A percentile compares a stretch with the other conserved stretches of the same genome.
These are phyloP conservation scores for Amia ocellicauda DNA, from an alignment of 2,113 vertebrate species.

Conservation along the genomic window DNA sequence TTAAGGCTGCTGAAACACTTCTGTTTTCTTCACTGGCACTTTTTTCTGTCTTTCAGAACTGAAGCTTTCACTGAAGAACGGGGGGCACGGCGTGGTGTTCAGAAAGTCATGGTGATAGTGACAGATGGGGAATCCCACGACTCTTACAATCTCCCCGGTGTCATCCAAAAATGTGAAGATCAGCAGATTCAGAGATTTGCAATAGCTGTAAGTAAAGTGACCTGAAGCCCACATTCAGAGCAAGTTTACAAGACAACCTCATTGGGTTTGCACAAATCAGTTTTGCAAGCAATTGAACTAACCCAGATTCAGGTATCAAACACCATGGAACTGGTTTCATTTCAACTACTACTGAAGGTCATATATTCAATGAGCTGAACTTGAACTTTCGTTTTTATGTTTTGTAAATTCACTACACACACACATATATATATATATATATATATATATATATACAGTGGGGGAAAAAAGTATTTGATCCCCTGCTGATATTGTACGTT, in stretches of 20 bases:
- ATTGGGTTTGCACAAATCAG: not conserved
- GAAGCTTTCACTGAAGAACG: constrained; percentile 84
- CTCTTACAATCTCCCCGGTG: constrained; percentile 59
- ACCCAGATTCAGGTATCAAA: no score
- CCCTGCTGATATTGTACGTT: no score
- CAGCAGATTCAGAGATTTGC: constrained; percentile 87
- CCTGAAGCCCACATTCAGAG: not conserved
- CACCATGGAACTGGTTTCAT: no score
- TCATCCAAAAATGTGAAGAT: constrained; percentile 72
- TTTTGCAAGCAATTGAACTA: no score
- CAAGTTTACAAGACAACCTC: not conserved
- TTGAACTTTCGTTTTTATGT: no score
- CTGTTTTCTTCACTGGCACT: not conserved
- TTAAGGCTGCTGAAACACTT: no score
- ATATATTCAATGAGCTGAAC: no score
- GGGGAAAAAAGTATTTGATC: no score
- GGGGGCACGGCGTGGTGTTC: constrained; percentile 81
- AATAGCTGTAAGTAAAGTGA: constrained; percentile 81
- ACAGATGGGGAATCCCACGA: constrained; percentile 97
- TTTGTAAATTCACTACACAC: no score
- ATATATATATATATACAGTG: no score
- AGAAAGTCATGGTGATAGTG: constrained; percentile 96
- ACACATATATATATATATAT: no score
- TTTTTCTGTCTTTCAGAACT: constrained; percentile 54
- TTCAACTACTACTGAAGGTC: no score